Base-by-base conservation (phyloP, 1,140 invertebrate species). In the Drosophila sulfurigaster region DNA sequence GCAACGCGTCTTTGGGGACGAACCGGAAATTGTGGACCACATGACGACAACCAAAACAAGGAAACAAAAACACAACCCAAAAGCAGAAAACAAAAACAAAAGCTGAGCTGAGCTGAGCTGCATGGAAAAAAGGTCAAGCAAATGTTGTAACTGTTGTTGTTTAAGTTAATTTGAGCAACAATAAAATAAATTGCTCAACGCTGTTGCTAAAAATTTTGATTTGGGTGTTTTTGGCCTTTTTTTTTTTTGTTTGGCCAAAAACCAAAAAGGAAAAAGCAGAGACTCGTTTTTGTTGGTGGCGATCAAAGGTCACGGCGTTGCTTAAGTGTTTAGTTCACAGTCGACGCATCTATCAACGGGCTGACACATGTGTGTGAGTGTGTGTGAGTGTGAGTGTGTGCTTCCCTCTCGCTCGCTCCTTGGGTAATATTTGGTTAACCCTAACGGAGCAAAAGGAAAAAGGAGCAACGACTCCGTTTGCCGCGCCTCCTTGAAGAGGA, bases 101-200 rank as follows among this genome's bases (percentile, higher is more conserved):
- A 28, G 13, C 30, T 32, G 30, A 32, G 20, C 20, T n/a, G 28
- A 30, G 32, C 32, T 10, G 35, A 10, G 35, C 8, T 38, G 35
- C 6, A 38, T 1, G 8, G 35, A 41, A 59, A 72, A 67, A 67
- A 59, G 63, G 63, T 73, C 63, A 73, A 32, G 32, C 51, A 20
- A 57, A 54, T n/a, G 45, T 51, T 48, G 49, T 64, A 75, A 35
- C 28, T 81, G 79, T 81, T 73, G 70, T 78, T 59, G 65, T 77
- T 68, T 67, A 67, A 81, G 46, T 82, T 78, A 74, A 75, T 78
- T 81, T 81, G 68, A 54, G 75, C 58, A 81, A 81, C 79, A 81
- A 78, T 81, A 67, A 81, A 81, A 82, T 75, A 74, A 75, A 82
- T 82, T 78, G 60, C 51, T 75, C 38, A 62, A 81, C 52, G 52